Evolutionary conservation across 2,797 vertebrate species (phyloP).

Genomic region (Heterohyrax brucei): DNA sequence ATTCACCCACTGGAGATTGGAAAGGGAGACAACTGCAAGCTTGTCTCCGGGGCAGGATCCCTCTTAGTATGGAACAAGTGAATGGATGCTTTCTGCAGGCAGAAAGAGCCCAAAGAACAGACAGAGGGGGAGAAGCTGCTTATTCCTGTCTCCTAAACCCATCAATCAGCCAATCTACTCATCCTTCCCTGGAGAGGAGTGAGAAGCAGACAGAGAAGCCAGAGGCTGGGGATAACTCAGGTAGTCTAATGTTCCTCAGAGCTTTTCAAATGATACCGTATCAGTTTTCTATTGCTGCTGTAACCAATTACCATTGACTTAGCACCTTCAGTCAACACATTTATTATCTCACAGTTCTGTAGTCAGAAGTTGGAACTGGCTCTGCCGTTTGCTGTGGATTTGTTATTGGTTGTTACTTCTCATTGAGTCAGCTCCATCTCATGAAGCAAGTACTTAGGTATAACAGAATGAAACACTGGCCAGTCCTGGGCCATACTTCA

Average conservation of each 20-base stretch:
- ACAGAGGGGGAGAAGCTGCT: too few relatives aligned
- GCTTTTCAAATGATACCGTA: accelerated
- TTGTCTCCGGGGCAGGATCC: background rate
- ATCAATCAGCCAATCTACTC: too few relatives aligned
- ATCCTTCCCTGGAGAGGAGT: background rate
- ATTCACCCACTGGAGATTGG: background rate
- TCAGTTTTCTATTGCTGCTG: background rate
- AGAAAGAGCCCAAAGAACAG: background rate
- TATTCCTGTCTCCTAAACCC: background rate
- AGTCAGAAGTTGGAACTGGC: background rate
- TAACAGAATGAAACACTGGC: background rate
- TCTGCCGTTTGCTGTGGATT: background rate
- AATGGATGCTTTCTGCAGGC: too few relatives aligned
- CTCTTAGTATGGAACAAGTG: accelerated
- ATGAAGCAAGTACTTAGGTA: background rate
- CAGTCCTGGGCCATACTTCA: background rate
- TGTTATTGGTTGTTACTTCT: background rate
- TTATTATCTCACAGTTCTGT: background rate
- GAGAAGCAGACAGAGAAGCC: background rate
- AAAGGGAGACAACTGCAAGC: background rate
- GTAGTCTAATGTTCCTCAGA: background rate
- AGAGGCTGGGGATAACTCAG: accelerated
- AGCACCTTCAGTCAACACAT: accelerated
- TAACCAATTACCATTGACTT: background rate
- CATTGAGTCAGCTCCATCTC: background rate